phyloP scores from a whole-genome alignment of 2,888 invertebrate genomes.

The Epinotia brunnichana region DNA sequence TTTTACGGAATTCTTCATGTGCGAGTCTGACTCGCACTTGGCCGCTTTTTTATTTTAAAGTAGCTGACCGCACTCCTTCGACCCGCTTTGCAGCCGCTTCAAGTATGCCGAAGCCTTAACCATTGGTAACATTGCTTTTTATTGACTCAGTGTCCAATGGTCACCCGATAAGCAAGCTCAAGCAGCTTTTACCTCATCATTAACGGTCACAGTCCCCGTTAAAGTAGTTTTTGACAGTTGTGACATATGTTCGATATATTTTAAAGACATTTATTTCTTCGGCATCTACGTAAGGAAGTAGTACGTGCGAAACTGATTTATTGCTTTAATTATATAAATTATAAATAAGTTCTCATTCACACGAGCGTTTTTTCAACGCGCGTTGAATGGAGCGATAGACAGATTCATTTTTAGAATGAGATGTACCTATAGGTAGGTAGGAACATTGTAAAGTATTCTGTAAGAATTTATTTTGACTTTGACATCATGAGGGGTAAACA shows the following conservation, averaged over 20 bases:
- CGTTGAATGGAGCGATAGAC: no score
- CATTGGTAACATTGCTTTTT: constrained; percentile 49
- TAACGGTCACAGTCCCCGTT: constrained; percentile 77
- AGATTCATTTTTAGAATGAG: no score
- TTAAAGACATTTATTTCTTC: constrained; percentile 50
- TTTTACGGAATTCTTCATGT: no score
- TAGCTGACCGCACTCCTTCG: background rate
- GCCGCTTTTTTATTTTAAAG: no score
- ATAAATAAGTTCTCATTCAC: background rate
- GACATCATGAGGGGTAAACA: no score
- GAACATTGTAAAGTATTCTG: no score
- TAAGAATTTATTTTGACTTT: no score
- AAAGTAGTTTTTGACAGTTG: constrained; percentile 63
- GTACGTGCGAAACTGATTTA: constrained; percentile 31
- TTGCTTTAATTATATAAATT: constrained; percentile 22
- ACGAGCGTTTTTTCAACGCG: background rate
- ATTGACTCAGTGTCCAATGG: constrained; percentile 48
- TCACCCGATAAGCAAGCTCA: constrained; percentile 60
- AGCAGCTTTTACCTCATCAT: constrained; percentile 76
- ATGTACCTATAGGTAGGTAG: no score
- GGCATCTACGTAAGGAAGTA: constrained; percentile 20
- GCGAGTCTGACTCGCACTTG: no score
- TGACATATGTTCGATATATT: constrained; percentile 53
- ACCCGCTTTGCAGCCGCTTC: background rate
- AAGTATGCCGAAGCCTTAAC: background rate